Base-by-base conservation (phyloP, 2,888 invertebrate species). In the Shargacucullia verbasci region DNA sequence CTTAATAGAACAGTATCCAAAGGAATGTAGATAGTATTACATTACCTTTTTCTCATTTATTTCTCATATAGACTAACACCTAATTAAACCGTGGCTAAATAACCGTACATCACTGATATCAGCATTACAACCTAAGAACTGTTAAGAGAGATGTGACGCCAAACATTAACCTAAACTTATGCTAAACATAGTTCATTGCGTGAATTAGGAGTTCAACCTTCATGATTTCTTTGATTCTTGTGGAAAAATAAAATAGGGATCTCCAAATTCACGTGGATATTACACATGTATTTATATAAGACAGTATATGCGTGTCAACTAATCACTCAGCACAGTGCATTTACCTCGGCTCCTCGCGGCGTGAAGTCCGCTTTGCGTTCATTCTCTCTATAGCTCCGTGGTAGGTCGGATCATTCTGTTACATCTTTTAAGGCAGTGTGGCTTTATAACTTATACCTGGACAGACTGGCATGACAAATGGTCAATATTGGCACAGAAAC, bases 261-360 rank as follows among this genome's bases (percentile, higher is more conserved):
- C 57, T 67, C 70, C 79, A 60, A 70, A 62, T 78, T 61, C 73
- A 64, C 60, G 60, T 45, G 52, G 57, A 67, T 70, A 70, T 80
- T 81, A 81, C 78, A 84, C 72, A 81, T 54, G 68, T 68, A 66
- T 77, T 50, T 48, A 60, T 58, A 60, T 58, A 67, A 53, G 59
- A 75, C 68, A 70, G 49, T 71, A 63, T 20, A 20, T 59, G 68
- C 56, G 78, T 78, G 75, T 69, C 59, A 78, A 50, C 84, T 85
- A 86, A 64, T 88, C 91, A 89, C 87, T 86, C 85, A 83, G 80
- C 83, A 85, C 84, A 83, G 88, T 90, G 88, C 86, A 89, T 86
- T 92, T 93, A 93, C 93, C 93, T 93, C 93, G 83, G 73, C 61
- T 90, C 89, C 89, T 84, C 80, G 86, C 83, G 80, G 90, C 85